These are phyloP conservation scores for Capreolus pygargus DNA, from an alignment of 2,113 vertebrate genomes.

Conservation along the genomic window DNA sequence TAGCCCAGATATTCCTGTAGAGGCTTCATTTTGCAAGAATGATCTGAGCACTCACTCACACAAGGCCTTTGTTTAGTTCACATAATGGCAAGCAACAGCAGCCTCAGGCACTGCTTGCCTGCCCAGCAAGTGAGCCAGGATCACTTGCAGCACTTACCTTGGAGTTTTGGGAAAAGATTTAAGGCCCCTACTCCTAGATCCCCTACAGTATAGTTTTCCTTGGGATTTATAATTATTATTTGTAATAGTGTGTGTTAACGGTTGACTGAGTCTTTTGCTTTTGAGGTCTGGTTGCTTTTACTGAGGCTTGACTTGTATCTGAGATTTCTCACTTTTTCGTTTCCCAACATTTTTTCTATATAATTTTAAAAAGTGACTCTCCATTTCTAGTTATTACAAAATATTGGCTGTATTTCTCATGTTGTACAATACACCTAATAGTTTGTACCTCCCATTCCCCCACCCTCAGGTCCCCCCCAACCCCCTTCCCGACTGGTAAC, in stretches of 20 bases:
- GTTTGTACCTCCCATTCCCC: background rate
- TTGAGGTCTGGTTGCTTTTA: background rate
- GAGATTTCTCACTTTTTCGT: background rate
- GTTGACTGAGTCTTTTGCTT: background rate
- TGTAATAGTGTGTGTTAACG: background rate
- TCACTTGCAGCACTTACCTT: background rate
- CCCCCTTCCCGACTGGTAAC: background rate
- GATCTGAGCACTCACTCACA: too few species aligned
- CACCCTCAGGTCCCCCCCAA: background rate
- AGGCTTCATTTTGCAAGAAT: background rate
- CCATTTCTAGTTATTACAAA: background rate
- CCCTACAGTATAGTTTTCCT: background rate
- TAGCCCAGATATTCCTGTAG: background rate
- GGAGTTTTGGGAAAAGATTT: background rate
- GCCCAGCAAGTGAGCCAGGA: background rate
- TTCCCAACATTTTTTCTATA: background rate
- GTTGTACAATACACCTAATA: background rate
- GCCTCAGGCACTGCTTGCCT: background rate
- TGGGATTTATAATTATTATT: background rate
- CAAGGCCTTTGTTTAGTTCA: background rate
- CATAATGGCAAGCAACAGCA: background rate
- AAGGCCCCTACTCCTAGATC: background rate
- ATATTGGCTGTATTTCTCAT: background rate
- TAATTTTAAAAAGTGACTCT: background rate
- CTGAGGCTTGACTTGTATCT: background rate